Base-by-base conservation (phyloP, 2,888 invertebrate species). In the Diloba caeruleocephala region DNA sequence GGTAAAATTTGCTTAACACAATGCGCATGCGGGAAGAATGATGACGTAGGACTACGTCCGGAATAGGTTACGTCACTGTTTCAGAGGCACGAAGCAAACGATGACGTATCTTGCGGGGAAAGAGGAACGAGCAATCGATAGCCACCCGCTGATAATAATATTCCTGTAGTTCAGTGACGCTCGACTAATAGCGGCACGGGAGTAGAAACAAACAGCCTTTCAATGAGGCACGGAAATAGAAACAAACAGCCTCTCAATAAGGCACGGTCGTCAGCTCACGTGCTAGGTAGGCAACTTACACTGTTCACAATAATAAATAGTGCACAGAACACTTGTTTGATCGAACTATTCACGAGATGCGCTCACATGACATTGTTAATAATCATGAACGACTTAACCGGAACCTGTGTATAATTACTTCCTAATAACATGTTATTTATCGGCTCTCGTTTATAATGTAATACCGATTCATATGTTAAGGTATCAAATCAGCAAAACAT, bases 191-290 rank as follows among this genome's bases (percentile, higher is more conserved):
- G 66, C 74, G 64, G 66, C 71, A 81, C 68, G 68, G 75, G 78
- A 82, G 78, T 71, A 80, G 79, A 83, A 78, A 76, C 76, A 50
- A 57, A 75, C 60, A 72, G 80, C 82, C 85, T 86, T 83, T 84
- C 65, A 80, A 82, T 75, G 83, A 79, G 63, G 45, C 73, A 91
- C 87, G 89, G 89, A n/a, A 82, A 77, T 71, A 80, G 79, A 83
- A 78, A 76, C 76, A 50, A 57, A 75, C 60, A 72, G 80, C 82
- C 85, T 86, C 82, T 84, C 65, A 80, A 82, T 75, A 84, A 79
- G 63, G 45, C 73, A 91, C 87, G 89, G 84, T 91, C 89, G 88
- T 46, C 77, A 79, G 79, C 75, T 89, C 89, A 88, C 85, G 85
- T 88, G 89, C 73, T 70, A 68, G 42, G 63, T 71, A 74, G 71